Conservation (phyloP, 2,113 vertebrate genomes). For the Silurus glanis region DNA sequence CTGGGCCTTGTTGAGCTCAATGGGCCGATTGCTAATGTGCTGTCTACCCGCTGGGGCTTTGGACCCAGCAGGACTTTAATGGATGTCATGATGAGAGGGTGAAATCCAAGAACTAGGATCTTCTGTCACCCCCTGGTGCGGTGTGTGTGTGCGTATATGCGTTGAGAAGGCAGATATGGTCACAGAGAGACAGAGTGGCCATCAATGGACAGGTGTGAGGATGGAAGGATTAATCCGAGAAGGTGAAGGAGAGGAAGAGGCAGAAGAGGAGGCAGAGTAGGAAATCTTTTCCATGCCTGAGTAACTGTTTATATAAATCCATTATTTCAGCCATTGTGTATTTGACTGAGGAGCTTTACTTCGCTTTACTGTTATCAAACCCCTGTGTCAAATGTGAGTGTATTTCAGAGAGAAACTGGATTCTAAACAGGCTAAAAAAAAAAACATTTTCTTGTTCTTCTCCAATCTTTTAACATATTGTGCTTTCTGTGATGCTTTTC, state of each 20-base stretch:
- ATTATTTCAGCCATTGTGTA: slow-evolving; percentile 23
- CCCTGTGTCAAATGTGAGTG: not conserved
- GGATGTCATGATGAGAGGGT: slow-evolving; percentile 82
- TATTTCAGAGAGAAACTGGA: not conserved
- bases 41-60: slow-evolving; percentile 70
- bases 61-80: slow-evolving; percentile 74
- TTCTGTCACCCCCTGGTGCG: slow-evolving; percentile 65
- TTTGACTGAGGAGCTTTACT: not conserved
- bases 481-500: not conserved
- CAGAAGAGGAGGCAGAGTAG: not conserved
- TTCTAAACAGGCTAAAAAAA: too few species aligned
- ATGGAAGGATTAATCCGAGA: slow-evolving; percentile 20
- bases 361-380: not conserved
- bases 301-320: slow-evolving; percentile 33
- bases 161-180: slow-evolving; percentile 35
- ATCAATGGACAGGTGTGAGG: slow-evolving; percentile 53
- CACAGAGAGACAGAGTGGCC: slow-evolving; percentile 54
- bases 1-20: slow-evolving; percentile 78
- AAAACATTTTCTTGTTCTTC: not conserved
- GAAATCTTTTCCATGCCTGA: slow-evolving; percentile 25
- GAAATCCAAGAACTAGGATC: slow-evolving; percentile 75
- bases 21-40: slow-evolving; percentile 80
- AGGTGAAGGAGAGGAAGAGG: not conserved
- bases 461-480: not conserved
- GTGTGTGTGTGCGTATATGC: slow-evolving; percentile 27